Conservation (phyloP, 2,113 vertebrate species). For the Eulemur rufifrons region DNA sequence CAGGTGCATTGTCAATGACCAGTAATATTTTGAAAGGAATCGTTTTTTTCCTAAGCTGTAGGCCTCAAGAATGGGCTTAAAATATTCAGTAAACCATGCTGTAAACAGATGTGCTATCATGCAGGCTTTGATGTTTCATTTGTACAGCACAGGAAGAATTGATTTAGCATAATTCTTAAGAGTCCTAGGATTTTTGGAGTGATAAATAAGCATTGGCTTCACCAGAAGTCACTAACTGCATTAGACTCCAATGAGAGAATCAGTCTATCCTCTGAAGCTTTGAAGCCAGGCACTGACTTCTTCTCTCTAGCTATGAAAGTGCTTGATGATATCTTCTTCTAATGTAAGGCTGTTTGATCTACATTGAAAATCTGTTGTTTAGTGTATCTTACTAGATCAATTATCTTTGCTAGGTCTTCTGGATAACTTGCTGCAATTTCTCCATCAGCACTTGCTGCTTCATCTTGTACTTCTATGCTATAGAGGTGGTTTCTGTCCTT, state of each 20-base stretch:
- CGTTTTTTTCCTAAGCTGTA: background rate
- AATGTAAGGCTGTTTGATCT: background rate
- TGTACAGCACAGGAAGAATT: no score
- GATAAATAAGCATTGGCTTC: background rate
- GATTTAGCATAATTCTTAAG: no score
- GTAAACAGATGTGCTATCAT: no score
- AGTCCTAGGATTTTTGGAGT: background rate
- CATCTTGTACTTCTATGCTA: background rate
- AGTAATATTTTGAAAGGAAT: background rate
- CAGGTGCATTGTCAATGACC: background rate
- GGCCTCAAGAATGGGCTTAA: no score
- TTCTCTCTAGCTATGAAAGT: background rate
- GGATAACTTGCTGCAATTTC: background rate
- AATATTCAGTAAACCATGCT: no score
- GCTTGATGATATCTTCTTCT: background rate
- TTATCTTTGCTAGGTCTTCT: background rate
- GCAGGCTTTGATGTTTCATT: no score
- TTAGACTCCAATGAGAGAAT: background rate
- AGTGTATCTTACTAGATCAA: background rate
- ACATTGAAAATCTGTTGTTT: background rate
- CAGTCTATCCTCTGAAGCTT: background rate
- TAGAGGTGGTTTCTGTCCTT: background rate
- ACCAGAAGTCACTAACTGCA: background rate
- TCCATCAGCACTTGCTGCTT: background rate
- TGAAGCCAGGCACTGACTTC: background rate